A percentile compares a stretch with the other conserved stretches of the same genome.
phyloP scores from a whole-genome alignment of 2,113 vertebrate genomes.

The Oreochromis niloticus region DNA sequence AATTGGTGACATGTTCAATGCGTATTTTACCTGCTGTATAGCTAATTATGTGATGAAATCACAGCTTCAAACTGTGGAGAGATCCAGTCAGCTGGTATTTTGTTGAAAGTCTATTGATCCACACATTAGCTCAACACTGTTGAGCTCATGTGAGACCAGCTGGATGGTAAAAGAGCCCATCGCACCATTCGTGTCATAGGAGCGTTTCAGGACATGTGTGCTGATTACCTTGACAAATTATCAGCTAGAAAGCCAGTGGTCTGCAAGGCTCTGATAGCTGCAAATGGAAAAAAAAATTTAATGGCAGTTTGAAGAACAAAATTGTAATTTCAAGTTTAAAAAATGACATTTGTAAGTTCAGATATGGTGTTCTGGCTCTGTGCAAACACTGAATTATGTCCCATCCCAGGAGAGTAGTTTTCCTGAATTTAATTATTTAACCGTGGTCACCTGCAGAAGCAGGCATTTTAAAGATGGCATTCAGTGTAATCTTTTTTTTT shows the following conservation, averaged over 20 bases:
- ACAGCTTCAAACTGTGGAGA: neutral
- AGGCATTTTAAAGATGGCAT: neutral
- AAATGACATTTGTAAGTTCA: neutral
- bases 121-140: neutral
- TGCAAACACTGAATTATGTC: neutral
- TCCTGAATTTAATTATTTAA: neutral
- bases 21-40: neutral
- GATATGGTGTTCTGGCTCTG: neutral
- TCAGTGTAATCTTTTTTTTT: neutral
- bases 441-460: neutral
- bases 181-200: neutral
- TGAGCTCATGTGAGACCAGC: neutral
- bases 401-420: neutral
- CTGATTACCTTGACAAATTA: neutral
- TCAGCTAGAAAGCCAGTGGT: neutral
- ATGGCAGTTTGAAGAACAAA: neutral
- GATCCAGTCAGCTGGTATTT: neutral
- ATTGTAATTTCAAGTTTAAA: neutral
- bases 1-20: accelerated
- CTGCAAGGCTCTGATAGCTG: neutral
- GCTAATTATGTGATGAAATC: neutral
- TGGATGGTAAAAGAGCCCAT: neutral
- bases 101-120: neutral
- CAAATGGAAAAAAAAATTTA: accelerated
- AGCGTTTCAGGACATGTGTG: neutral